A percentile compares a stretch with the other conserved stretches of the same genome.
Evolutionary conservation across 2,888 invertebrate genomes (phyloP).

Genomic region (Rapana venosa): DNA sequence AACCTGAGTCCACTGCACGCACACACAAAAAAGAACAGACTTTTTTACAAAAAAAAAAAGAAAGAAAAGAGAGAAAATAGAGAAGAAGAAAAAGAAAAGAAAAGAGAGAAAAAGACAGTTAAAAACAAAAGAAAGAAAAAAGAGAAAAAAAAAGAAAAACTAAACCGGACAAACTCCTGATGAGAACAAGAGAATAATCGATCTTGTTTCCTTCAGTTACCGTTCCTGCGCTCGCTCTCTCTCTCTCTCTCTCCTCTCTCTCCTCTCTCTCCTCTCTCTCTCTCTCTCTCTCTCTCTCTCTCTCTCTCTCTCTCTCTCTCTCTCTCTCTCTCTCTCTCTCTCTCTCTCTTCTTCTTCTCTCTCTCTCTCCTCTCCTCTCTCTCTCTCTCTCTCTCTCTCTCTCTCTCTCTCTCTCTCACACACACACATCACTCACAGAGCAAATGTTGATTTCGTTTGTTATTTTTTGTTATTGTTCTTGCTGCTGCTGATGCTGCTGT

Average conservation of each 20-base stretch:
- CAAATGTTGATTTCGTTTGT: background rate
- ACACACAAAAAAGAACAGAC: no score
- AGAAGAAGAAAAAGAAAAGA: background rate
- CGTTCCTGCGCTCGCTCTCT: background rate
- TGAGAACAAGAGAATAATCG: background rate
- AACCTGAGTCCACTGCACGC: no score
- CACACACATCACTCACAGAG: no score
- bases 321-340: background rate
- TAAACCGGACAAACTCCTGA: background rate
- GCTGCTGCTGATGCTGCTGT: background rate
- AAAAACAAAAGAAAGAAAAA: no score
- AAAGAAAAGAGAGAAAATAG: no score
- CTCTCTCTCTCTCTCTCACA: no score
- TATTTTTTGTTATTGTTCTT: background rate
- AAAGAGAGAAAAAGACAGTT: no score
- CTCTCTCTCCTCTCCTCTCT: no score
- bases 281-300: background rate
- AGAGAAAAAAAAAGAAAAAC: background rate
- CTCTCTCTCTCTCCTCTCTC: background rate
- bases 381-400: no score
- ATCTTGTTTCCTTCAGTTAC: background rate
- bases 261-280: background rate
- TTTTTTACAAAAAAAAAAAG: no score
- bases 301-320: background rate
- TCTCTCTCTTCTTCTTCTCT: background rate